Conservation (phyloP, 2,888 invertebrate species). For the Volucella inanis region DNA sequence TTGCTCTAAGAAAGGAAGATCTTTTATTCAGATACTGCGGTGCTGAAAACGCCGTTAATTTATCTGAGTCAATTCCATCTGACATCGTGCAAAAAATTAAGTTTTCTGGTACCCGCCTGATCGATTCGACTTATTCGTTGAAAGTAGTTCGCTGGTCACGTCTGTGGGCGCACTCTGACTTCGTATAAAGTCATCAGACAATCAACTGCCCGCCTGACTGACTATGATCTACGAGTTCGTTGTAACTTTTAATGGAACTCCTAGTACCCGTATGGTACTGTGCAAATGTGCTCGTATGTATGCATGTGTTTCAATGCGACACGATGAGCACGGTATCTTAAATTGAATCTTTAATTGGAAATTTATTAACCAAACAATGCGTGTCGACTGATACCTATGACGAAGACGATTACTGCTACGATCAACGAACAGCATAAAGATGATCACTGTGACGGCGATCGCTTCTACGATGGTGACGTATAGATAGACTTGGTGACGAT, state of each 20-base stretch:
- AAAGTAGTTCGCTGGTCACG: constrained; percentile 68
- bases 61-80: constrained; percentile 17
- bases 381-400: constrained; percentile 46
- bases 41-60: constrained; percentile 62
- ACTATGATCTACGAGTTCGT: constrained; percentile 6
- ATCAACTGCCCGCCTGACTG: constrained; percentile 5
- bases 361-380: constrained; percentile 74
- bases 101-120: constrained; percentile 11
- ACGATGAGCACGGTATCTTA: constrained; percentile 63
- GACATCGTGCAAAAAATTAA: constrained; percentile 31
- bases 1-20: constrained; percentile 39
- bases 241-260: too few species aligned
- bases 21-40: constrained; percentile 54
- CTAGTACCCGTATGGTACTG: too few species aligned
- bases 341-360: constrained; percentile 74
- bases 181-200: constrained; percentile 28
- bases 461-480: too few species aligned
- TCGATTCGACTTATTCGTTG: background rate
- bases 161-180: constrained; percentile 30
- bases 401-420: constrained; percentile 37
- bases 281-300: too few species aligned
- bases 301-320: constrained; percentile 32
- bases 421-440: constrained; percentile 26
- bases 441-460: constrained; percentile 29
- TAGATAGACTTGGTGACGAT: too few species aligned